Conservation (phyloP, 53 echinoderm and acorn worm genomes). For the Apostichopus leukothele region DNA sequence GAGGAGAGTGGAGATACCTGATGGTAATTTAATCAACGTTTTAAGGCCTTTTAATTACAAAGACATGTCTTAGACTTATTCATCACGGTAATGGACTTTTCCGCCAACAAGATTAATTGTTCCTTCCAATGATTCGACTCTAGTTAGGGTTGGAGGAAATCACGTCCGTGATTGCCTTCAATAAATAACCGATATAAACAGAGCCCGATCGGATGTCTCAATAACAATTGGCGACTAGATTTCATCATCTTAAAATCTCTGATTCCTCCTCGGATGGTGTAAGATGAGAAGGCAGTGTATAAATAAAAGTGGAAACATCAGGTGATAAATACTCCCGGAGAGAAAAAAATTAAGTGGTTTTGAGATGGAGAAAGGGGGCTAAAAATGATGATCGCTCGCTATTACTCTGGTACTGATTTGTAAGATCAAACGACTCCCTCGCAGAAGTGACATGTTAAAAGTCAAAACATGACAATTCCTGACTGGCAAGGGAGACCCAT, state of each 20-base stretch:
- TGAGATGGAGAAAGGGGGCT: not conserved
- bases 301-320: slow-evolving; percentile 31
- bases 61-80: slow-evolving; percentile 13
- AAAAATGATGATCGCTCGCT: not conserved
- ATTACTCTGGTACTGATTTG: slow-evolving; percentile 11
- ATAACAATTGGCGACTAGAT: slow-evolving; percentile 44
- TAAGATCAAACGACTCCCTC: slow-evolving; percentile 26
- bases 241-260: slow-evolving; percentile 43
- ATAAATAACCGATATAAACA: slow-evolving; percentile 42
- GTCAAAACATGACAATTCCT: slow-evolving; percentile 12
- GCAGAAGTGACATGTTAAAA: slow-evolving; percentile 23
- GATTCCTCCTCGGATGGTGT: slow-evolving; percentile 4
- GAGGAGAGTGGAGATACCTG: not conserved
- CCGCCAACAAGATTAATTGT: not conserved
- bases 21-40: slow-evolving; percentile 15
- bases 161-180: slow-evolving; percentile 19
- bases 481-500: slow-evolving; percentile 5
- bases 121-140: not conserved
- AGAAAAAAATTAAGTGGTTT: slow-evolving; percentile 36
- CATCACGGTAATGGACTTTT: slow-evolving; percentile 25
- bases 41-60: slow-evolving; percentile 33
- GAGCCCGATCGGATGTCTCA: slow-evolving; percentile 33
- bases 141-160: not conserved
- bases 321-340: slow-evolving; percentile 23
- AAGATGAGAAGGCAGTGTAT: slow-evolving; percentile 32